Percentiles rank a stretch among this genome's conserved stretches.
phyloP scores from a whole-genome alignment of 2,888 invertebrate species.

The Cosmia pyralina region DNA sequence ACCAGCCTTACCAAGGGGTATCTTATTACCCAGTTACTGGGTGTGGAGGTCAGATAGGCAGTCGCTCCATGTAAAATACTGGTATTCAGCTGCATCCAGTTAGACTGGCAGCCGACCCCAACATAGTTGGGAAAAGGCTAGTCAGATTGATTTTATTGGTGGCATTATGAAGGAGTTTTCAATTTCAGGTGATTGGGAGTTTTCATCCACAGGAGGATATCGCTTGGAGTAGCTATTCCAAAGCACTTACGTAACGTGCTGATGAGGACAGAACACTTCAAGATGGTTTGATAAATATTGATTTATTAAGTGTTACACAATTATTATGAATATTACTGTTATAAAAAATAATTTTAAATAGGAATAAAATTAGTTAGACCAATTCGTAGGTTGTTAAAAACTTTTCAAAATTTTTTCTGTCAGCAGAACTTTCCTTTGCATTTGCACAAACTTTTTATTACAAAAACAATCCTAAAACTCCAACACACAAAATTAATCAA shows the following conservation, averaged over 20 bases:
- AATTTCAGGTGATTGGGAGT: neutral
- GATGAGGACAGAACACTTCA: neutral
- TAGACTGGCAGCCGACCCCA: no score
- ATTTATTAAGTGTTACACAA: neutral
- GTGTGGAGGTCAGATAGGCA: no score
- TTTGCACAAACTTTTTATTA: neutral
- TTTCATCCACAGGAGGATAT: neutral
- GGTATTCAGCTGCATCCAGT: no score
- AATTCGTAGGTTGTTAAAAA: neutral
- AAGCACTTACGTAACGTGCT: no score
- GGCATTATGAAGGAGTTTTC: neutral
- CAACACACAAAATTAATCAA: conserved; percentile 27
- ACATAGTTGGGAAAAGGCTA: no score
- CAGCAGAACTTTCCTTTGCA: neutral
- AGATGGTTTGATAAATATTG: neutral
- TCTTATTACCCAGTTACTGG: no score
- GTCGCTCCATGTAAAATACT: no score
- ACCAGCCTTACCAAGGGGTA: no score
- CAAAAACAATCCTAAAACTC: neutral
- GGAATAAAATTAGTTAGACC: neutral
- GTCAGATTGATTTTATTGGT: no score
- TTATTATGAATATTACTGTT: neutral
- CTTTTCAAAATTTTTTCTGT: neutral
- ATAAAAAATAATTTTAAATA: no score
- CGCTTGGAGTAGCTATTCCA: no score